Evolutionary conservation across 2,113 vertebrate species (phyloP), one percentile per base, ranked within the genome.

Genomic region (Heloderma charlesbogerti): DNA sequence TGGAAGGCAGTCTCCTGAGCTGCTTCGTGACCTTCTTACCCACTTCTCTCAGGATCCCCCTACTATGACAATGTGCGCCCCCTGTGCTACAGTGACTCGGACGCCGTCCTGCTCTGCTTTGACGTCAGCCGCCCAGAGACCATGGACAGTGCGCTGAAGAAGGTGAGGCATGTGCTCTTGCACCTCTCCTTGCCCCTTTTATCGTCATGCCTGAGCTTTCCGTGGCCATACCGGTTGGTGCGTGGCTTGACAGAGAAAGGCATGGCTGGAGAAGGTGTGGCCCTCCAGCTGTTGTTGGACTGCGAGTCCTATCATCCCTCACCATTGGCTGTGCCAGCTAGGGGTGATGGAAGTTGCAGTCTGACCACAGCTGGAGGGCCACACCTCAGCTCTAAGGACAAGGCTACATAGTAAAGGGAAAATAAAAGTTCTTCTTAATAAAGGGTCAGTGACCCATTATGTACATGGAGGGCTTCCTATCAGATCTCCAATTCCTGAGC

Each of bases 61-160:
- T 99, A 99, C 95, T 99, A 99, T 0, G 98, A 99, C 97, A 99
- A 99, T 0, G 99, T 99, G 87, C 97, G 99, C 29, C 99, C 99
- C 4, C 98, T 99, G 12, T 99, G 99, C 98, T 99, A 99, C 97
- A 99, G 99, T 0, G 99, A 99, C 95, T 99, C 99, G 0, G 99
- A 99, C 0, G 99, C 98, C 0, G 98, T 99, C 29, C 97, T 99
- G 91, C 96, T 99, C 4, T 99, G 99, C 95, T 99, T 99, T 2
- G 99, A 99, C 89, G 95, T 99, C 96, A 99, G 98, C 95, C 98
- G 98, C 6, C 99, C 99, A 0, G 98, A 99, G 96, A 98, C 97
- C 22, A 97, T 99, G 34, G 99, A 99, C 90, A 97, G 97, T 0
- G 98, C 98, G 0, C 95, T 99, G 94, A 99, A 99, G 95, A 99